phyloP scores from a whole-genome alignment of 2,113 vertebrate genomes.

The Mormyrus lacerda region DNA sequence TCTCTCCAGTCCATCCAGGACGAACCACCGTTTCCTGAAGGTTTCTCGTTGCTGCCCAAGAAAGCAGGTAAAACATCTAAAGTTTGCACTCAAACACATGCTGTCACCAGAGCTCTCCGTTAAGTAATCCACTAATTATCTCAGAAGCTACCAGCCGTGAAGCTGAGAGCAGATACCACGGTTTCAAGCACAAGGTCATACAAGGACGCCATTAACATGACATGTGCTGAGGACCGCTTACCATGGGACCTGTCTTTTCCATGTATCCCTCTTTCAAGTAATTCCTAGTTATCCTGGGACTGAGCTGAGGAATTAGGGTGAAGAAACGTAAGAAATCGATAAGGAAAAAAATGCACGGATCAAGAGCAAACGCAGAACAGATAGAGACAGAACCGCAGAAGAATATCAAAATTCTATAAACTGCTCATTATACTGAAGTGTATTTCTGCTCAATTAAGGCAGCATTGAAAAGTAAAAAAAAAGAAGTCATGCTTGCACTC shows the following conservation, averaged over 20 bases:
- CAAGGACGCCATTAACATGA: not conserved
- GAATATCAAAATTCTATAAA: not conserved
- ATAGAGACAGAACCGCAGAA: too few relatives aligned
- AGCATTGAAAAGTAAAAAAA: not conserved
- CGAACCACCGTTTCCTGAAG: slow-evolving; percentile 87
- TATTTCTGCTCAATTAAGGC: not conserved
- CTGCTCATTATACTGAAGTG: not conserved
- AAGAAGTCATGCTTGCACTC: not conserved
- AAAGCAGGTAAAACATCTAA: slow-evolving; percentile 1
- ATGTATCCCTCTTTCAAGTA: slow-evolving; percentile 85
- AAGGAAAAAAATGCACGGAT: not conserved
- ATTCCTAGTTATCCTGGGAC: slow-evolving; percentile 70
- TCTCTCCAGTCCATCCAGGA: slow-evolving; percentile 76
- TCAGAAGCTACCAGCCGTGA: not conserved
- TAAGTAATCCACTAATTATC: not conserved
- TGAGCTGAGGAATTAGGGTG: slow-evolving; percentile 57
- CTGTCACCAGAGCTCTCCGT: not conserved
- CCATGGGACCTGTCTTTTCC: slow-evolving; percentile 92
- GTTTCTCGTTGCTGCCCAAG: slow-evolving; percentile 72
- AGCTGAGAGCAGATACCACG: not conserved
- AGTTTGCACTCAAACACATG: not conserved
- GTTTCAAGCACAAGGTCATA: not conserved
- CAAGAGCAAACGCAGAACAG: not conserved
- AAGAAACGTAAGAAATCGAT: not conserved
- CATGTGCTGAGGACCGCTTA: slow-evolving; percentile 43